Conservation (phyloP, 2,888 invertebrate species). For the Acanthoscelides obtectus region DNA sequence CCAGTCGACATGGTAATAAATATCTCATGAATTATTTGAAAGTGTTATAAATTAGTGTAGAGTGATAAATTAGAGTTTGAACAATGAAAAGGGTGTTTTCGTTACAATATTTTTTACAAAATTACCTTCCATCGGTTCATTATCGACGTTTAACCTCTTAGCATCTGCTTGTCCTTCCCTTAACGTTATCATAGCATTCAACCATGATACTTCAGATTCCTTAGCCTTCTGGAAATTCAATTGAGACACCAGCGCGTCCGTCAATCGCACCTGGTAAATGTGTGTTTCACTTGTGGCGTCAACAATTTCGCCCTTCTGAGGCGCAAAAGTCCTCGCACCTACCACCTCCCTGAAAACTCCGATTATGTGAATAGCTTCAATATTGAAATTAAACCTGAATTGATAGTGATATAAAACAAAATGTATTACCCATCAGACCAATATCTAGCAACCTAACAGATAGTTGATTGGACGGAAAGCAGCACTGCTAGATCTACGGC, state of each 20-base stretch:
- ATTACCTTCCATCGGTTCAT: conserved; percentile 48
- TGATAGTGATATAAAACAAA: too few species aligned
- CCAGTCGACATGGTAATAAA: too few species aligned
- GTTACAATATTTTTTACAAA: too few species aligned
- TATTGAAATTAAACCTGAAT: too few species aligned
- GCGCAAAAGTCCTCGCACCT: conserved; percentile 74
- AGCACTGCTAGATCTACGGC: too few species aligned
- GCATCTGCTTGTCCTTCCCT: conserved; percentile 59
- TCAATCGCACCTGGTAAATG: conserved; percentile 93
- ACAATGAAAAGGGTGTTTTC: neutral
- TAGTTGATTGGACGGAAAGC: too few species aligned
- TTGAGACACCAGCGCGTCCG: conserved; percentile 85
- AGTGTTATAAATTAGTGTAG: too few species aligned
- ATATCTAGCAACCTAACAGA: too few species aligned
- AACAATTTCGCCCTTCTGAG: conserved; percentile 74
- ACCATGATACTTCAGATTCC: conserved; percentile 95
- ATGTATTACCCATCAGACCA: too few species aligned
- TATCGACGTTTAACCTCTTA: conserved; percentile 45
- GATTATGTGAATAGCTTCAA: too few species aligned
- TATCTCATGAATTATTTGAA: too few species aligned
- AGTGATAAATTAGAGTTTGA: too few species aligned
- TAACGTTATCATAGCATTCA: conserved; percentile 72
- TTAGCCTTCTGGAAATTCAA: conserved; percentile 79
- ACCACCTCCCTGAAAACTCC: neutral
- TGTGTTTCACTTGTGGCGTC: conserved; percentile 98